A percentile compares a stretch with the other conserved stretches of the same genome.
phyloP scores from a whole-genome alignment of 2,113 vertebrate genomes.

The Pitta sordida region DNA sequence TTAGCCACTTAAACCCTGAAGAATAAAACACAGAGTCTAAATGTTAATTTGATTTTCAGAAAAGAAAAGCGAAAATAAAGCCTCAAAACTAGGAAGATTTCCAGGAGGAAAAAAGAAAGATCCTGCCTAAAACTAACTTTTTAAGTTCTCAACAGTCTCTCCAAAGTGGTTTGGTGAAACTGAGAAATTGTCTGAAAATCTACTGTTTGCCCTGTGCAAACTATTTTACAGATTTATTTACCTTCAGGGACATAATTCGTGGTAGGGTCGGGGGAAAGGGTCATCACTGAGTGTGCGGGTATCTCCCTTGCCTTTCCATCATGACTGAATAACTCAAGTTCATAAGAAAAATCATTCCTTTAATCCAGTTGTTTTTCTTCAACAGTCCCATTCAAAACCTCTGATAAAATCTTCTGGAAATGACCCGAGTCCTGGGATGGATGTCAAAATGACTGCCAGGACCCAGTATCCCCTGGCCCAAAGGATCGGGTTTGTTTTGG shows the following conservation, averaged over 20 bases:
- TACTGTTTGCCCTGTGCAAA: background rate
- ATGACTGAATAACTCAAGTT: background rate
- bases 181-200: background rate
- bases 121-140: background rate
- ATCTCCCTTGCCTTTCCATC: background rate
- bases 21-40: background rate
- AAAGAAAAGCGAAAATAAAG: background rate
- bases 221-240: background rate
- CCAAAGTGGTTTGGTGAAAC: background rate
- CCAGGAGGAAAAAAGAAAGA: background rate
- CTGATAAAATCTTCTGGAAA: conserved; percentile 38
- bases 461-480: background rate
- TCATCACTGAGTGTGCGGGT: background rate
- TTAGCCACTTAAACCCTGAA: background rate
- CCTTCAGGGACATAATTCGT: background rate
- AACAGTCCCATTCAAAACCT: background rate
- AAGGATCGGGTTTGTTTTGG: background rate
- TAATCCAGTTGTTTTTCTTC: background rate
- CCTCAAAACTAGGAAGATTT: background rate
- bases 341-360: background rate
- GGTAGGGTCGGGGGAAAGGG: background rate
- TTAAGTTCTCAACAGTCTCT: background rate
- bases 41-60: background rate
- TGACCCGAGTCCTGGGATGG: background rate
- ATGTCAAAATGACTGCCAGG: conserved; percentile 14